These are phyloP conservation scores for Anoncus sp. DNA, from an alignment of 2,888 invertebrate species.

Conservation along the genomic window DNA sequence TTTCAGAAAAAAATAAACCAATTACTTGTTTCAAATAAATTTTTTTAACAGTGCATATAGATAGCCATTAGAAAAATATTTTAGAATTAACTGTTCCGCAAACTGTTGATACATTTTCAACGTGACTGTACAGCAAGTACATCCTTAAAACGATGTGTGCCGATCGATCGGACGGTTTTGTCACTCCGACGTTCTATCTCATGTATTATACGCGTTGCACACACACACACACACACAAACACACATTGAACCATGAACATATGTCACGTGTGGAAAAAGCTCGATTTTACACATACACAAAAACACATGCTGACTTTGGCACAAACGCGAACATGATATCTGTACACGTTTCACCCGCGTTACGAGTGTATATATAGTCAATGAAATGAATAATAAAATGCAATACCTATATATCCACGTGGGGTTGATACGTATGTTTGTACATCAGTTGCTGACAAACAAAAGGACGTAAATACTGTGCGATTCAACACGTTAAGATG, in stretches of 20 bases:
- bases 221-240: conserved; percentile 9
- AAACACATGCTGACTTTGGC: conserved; percentile 1
- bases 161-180: conserved; percentile 57
- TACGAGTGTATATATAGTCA: conserved; percentile 34
- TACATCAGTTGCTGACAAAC: not conserved
- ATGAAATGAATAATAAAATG: conserved; percentile 61
- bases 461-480: conserved; percentile 13
- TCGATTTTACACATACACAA: conserved; percentile 8
- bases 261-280: conserved; percentile 18
- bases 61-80: too few relatives aligned
- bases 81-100: too few relatives aligned
- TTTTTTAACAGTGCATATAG: too few relatives aligned
- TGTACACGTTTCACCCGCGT: conserved; percentile 30
- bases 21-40: too few relatives aligned
- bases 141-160: conserved; percentile 54
- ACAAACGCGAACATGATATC: conserved; percentile 29
- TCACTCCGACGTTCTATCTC: conserved; percentile 33
- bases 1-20: too few relatives aligned
- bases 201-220: conserved; percentile 24
- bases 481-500: conserved; percentile 5
- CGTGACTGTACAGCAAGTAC: conserved; percentile 7
- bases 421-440: not conserved
- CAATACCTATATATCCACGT: conserved; percentile 15
- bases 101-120: not conserved
- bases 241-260: too few relatives aligned